Conservation (phyloP, 1,140 invertebrate genomes). For the Drosophila nigrodunni region DNA sequence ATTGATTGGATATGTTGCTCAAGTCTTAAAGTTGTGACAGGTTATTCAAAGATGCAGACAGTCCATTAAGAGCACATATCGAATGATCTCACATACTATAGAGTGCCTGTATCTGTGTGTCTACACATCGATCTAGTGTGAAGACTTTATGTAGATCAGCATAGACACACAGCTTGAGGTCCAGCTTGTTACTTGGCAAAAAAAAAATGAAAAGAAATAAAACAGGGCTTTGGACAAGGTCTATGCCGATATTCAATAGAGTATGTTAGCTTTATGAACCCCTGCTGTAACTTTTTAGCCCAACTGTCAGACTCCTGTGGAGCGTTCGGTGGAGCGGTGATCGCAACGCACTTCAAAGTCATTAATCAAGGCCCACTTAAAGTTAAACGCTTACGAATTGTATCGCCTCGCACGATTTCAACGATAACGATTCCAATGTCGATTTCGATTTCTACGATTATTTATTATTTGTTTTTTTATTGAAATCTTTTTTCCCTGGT, state of each 20-base stretch:
- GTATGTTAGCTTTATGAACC: slow-evolving; percentile 15
- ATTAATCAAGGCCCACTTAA: slow-evolving; percentile 80
- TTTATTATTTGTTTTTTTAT: slow-evolving; percentile 32
- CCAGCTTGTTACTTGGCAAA: slow-evolving; percentile 5
- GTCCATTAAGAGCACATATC: slow-evolving; percentile 13
- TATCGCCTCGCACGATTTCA: slow-evolving; percentile 68
- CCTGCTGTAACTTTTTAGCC: slow-evolving; percentile 37
- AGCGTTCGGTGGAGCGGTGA: slow-evolving; percentile 43
- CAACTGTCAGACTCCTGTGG: slow-evolving; percentile 63
- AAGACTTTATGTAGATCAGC: slow-evolving; percentile 14
- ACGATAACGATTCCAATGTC: slow-evolving; percentile 61
- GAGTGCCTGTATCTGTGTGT: too few relatives aligned
- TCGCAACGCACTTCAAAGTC: slow-evolving; percentile 62
- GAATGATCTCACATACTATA: slow-evolving; percentile 1
- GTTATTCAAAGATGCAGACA: slow-evolving; percentile 18
- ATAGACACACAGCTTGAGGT: slow-evolving; percentile 6
- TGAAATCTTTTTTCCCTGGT: slow-evolving; percentile 21
- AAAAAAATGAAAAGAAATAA: neutral
- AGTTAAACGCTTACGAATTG: slow-evolving; percentile 81
- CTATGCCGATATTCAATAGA: slow-evolving; percentile 7
- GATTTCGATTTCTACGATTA: slow-evolving; percentile 38
- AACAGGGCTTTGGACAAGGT: slow-evolving; percentile 19
- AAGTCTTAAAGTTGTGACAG: slow-evolving; percentile 55
- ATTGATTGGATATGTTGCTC: slow-evolving; percentile 59
- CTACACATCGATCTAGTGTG: neutral